These are phyloP conservation scores for Pelodiscus sinensis DNA, from an alignment of 2,113 vertebrate genomes.

Conservation along the genomic window DNA sequence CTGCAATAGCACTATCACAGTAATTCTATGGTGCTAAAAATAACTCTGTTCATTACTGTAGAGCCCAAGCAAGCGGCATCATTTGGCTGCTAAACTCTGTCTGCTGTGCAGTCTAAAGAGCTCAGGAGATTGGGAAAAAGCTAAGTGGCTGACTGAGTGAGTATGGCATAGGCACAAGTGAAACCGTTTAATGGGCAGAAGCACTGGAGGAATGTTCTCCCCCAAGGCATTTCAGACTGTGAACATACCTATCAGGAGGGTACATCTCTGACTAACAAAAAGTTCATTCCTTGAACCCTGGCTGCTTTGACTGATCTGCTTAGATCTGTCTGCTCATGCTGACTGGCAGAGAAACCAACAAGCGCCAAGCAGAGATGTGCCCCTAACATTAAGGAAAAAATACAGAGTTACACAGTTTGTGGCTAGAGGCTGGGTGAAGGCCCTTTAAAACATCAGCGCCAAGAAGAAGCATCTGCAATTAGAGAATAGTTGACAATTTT, in stretches of 20 bases:
- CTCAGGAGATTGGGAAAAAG: neutral
- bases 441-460: slow-evolving; percentile 34
- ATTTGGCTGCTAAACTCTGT: slow-evolving; percentile 13
- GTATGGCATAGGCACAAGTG: neutral
- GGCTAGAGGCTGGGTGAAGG: slow-evolving; percentile 29
- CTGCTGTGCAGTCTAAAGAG: neutral
- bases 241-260: slow-evolving; percentile 19
- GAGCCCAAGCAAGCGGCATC: neutral
- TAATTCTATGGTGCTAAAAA: slow-evolving; percentile 48
- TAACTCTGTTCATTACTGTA: slow-evolving; percentile 42
- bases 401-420: neutral
- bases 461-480: slow-evolving; percentile 47
- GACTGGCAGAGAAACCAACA: slow-evolving; percentile 26
- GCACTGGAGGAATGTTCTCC: neutral
- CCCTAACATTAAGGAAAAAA: neutral
- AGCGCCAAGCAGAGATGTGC: neutral
- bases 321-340: slow-evolving; percentile 17
- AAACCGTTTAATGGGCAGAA: neutral
- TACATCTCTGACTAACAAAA: slow-evolving; percentile 27
- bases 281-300: neutral
- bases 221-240: slow-evolving; percentile 20
- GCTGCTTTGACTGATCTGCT: neutral
- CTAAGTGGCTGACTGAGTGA: neutral
- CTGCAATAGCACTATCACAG: slow-evolving; percentile 52
- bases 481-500: slow-evolving; percentile 35